Evolutionary conservation across 2,797 vertebrate genomes (phyloP).

Genomic region (Eidolon dupreanum): DNA sequence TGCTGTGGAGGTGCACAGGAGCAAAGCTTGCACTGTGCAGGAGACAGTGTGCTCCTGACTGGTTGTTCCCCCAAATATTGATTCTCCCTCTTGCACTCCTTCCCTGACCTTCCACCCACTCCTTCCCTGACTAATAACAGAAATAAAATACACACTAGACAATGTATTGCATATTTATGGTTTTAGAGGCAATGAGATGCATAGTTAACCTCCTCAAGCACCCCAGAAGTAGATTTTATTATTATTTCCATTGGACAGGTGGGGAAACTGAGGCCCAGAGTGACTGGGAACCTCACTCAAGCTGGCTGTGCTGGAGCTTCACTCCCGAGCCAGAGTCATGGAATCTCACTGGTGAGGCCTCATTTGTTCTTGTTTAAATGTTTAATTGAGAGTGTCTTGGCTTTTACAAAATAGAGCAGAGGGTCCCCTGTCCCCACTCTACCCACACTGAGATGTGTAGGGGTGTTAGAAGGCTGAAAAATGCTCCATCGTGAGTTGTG

Average conservation of each 20-base stretch:
- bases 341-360: not conserved
- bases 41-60: not conserved
- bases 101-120: not conserved
- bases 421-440: too few species aligned
- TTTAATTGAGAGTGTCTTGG: not conserved
- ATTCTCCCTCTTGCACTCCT: not conserved
- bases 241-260: not conserved
- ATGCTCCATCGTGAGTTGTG: accelerated
- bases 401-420: too few species aligned
- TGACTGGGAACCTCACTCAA: not conserved
- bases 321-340: not conserved
- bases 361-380: not conserved
- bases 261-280: not conserved
- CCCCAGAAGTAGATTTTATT: not conserved
- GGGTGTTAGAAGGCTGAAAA: not conserved
- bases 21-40: too few species aligned
- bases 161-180: not conserved
- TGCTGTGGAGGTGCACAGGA: not conserved
- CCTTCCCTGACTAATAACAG: not conserved
- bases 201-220: not conserved
- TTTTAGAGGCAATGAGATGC: not conserved
- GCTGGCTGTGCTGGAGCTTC: not conserved
- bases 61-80: not conserved
- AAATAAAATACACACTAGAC: not conserved
- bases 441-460: too few species aligned